Base-by-base conservation (phyloP, 1,140 invertebrate species). In the Halesus radiatus region DNA sequence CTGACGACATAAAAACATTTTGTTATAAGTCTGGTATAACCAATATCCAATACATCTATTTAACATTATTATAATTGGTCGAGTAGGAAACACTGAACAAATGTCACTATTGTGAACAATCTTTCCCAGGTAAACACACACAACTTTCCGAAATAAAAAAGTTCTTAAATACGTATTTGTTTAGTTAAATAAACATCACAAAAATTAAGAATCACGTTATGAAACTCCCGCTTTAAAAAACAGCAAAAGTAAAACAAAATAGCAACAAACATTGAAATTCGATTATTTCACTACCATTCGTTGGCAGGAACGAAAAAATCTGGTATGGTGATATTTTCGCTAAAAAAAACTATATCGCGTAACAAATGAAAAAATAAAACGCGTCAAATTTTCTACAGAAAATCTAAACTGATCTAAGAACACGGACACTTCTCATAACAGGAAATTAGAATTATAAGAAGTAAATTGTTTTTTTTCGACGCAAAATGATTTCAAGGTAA, bases 231-330 rank as follows among this genome's bases (percentile, higher is more conserved):
- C 50, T 22, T 15, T 32, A 74, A 29, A 29, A 7, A 26, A 7
- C 7, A 66, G 16, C 10, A n/a, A 32, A 66, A 26, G n/a, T 74
- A 15, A 29, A 32, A 74, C 13, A 32, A 70, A 74, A 74, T 15
- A 74, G 26, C 20, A 52, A 56, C 53, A n/a, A 22, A 29, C n/a
- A 15, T 32, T 15, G 20, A 54, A 29, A 4, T 56, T 74, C 70
- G 29, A 74, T 56, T 74, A 74, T 74, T 74, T 74, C 18, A 29
- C 23, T 54, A 1, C 22, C 53, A 74, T 54, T 15, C 53, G 70
- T 74, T 74, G 70, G 70, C 52, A 74, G 50, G 45, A 20, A 26
- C 52, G n/a, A 52, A 74, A 74, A 74, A 74, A 45, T 74, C 52
- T 10, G 50, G 22, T 2, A 52, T 4, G 50, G 23, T 13, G 50